Conservation (phyloP, 2,113 vertebrate genomes). For the Pterocles burchelli region DNA sequence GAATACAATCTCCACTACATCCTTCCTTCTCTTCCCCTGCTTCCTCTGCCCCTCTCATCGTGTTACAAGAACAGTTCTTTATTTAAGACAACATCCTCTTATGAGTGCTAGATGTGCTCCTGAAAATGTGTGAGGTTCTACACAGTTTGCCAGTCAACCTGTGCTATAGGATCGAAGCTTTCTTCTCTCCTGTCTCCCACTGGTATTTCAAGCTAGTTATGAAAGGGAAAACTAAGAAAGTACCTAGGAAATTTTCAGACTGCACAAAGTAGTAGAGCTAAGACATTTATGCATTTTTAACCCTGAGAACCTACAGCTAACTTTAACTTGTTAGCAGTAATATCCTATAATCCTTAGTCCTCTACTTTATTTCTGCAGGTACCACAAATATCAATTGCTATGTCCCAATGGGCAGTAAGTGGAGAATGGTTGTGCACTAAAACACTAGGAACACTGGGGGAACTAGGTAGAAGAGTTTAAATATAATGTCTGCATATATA, state of each 20-base stretch:
- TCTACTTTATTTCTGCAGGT: background rate
- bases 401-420: background rate
- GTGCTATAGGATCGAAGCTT: background rate
- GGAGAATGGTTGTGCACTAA: background rate
- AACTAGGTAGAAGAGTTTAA: background rate
- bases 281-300: background rate
- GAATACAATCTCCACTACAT: background rate
- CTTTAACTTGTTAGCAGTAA: background rate
- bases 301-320: background rate
- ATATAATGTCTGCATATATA: background rate
- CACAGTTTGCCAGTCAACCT: background rate
- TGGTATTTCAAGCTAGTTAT: background rate
- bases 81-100: background rate
- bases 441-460: too few relatives aligned
- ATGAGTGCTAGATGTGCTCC: background rate
- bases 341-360: background rate
- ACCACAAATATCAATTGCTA: background rate
- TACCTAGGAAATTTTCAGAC: background rate
- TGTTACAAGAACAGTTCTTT: background rate
- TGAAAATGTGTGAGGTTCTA: background rate
- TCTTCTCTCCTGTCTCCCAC: background rate
- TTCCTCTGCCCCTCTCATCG: background rate
- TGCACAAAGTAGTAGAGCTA: background rate
- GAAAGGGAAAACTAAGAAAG: background rate
- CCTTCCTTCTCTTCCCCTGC: slow-evolving; percentile 27